Percentiles rank a stretch among this genome's conserved stretches.
phyloP scores from a whole-genome alignment of 2,113 vertebrate genomes.

The Mirounga angustirostris region DNA sequence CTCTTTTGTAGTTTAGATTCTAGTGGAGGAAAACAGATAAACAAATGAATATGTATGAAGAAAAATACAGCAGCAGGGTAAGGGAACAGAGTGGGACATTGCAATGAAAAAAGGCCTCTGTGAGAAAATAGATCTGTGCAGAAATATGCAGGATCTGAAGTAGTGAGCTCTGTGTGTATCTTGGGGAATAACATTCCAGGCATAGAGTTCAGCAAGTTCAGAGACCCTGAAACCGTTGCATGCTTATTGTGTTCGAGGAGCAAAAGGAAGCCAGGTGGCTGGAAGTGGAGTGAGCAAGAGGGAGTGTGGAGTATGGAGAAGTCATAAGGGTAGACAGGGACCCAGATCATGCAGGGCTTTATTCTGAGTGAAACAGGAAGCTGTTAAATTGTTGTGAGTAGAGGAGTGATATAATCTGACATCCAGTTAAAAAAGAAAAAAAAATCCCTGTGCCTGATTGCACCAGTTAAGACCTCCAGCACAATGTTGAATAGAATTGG shows the following conservation, averaged over 20 bases:
- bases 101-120: background rate
- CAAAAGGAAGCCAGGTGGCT: background rate
- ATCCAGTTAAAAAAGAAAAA: background rate
- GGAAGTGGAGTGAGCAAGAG: background rate
- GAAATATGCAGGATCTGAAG: background rate
- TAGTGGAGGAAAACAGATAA: conserved; percentile 48
- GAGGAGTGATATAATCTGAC: background rate
- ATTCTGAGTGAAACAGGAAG: conserved; percentile 18
- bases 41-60: conserved; percentile 30
- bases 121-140: conserved; percentile 41
- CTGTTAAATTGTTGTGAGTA: background rate
- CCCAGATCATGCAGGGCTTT: background rate
- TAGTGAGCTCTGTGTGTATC: background rate
- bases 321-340: background rate
- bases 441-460: background rate
- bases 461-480: background rate
- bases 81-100: background rate
- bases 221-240: background rate
- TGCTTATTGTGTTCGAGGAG: conserved; percentile 7
- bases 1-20: background rate
- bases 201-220: conserved; percentile 22
- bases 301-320: background rate
- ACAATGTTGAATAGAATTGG: background rate
- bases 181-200: conserved; percentile 10
- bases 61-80: conserved; percentile 23